Evolutionary conservation across 2,888 invertebrate species (phyloP).

Genomic region (Drosophila algonquin): DNA sequence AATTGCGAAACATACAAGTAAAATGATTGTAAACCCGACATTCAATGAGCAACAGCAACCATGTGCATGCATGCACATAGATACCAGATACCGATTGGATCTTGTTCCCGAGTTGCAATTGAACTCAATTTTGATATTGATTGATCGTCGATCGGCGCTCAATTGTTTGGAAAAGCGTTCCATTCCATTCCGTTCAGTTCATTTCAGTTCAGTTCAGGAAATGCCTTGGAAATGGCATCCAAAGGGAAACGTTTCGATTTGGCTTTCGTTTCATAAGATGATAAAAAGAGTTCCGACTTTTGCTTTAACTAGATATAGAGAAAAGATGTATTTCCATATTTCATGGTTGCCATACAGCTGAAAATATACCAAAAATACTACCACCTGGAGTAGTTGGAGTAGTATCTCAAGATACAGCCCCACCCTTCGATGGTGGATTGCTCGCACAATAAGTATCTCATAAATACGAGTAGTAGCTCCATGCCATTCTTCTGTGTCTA

Average conservation of each 20-base stretch:
- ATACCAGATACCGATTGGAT: background rate
- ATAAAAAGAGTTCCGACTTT: too few relatives aligned
- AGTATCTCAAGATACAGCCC: too few relatives aligned
- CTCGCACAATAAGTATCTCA: too few relatives aligned
- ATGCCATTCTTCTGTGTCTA: background rate
- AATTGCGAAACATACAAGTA: slow-evolving; percentile 18
- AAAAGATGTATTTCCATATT: too few relatives aligned
- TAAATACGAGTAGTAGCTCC: background rate
- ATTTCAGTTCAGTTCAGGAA: background rate
- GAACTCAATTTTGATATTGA: background rate
- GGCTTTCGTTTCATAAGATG: too few relatives aligned
- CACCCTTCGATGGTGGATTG: too few relatives aligned
- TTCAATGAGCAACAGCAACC: background rate
- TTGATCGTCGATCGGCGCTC: background rate
- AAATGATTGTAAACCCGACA: slow-evolving; percentile 10
- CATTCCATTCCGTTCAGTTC: background rate
- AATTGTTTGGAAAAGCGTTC: background rate
- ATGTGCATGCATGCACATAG: background rate
- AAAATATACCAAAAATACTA: too few relatives aligned
- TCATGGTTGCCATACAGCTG: too few relatives aligned
- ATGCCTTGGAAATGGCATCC: background rate
- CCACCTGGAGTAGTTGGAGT: too few relatives aligned
- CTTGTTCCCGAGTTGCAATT: background rate
- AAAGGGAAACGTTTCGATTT: too few relatives aligned
- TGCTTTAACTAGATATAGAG: too few relatives aligned